phyloP scores from a whole-genome alignment of 2,113 vertebrate genomes.

The Megaceryle maxima region DNA sequence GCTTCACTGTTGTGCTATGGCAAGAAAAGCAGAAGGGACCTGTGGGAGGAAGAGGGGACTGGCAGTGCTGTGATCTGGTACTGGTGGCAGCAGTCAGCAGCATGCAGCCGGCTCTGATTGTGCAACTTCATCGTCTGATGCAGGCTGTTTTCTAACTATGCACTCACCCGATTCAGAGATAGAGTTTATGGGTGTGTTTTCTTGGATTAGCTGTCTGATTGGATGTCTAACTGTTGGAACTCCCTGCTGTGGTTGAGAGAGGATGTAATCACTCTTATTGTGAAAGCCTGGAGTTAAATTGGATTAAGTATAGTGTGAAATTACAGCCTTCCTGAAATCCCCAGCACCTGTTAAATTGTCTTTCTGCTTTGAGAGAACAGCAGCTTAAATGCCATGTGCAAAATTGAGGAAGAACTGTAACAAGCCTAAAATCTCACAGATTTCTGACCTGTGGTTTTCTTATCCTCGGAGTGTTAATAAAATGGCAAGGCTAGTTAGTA shows the following conservation, averaged over 20 bases:
- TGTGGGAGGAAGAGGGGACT: neutral
- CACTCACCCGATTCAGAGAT: neutral
- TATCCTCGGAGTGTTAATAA: neutral
- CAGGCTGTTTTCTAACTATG: neutral
- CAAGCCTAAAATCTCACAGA: fast-evolving
- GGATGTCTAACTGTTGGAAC: neutral
- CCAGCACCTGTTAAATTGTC: neutral
- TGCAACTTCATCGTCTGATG: neutral
- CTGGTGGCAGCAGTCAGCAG: neutral
- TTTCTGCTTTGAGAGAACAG: neutral
- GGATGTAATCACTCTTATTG: neutral
- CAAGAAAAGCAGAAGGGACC: neutral
- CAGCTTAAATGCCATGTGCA: neutral
- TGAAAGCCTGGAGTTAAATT: neutral
- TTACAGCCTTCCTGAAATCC: neutral
- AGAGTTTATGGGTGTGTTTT: neutral
- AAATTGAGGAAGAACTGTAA: neutral
- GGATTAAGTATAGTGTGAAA: neutral
- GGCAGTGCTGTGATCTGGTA: neutral
- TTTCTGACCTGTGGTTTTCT: neutral
- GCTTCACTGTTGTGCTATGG: neutral
- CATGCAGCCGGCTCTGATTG: neutral
- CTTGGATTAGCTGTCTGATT: neutral
- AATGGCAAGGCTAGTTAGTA: neutral
- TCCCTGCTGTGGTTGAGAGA: neutral